Evolutionary conservation across 1,140 invertebrate species (phyloP).

Genomic region (Drosophila sucinea): DNA sequence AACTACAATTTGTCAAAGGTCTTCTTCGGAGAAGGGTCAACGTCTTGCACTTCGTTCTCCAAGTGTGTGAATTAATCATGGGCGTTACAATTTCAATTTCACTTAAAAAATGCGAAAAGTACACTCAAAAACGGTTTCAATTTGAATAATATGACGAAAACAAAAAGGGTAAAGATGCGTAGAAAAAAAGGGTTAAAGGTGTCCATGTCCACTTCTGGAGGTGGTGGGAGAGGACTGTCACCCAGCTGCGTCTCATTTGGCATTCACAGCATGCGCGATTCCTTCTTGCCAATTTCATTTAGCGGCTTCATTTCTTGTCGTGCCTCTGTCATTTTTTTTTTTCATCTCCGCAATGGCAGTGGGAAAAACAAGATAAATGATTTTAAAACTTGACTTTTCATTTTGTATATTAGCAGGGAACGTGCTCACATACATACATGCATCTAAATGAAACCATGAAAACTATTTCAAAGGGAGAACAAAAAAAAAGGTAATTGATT

Average conservation of each 20-base stretch:
- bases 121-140: conserved; percentile 69
- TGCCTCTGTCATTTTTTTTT: conserved; percentile 74
- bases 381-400: conserved; percentile 78
- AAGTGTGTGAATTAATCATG: conserved; percentile 70
- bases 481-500: conserved; percentile 62
- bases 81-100: conserved; percentile 60
- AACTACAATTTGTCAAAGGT: conserved; percentile 51
- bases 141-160: conserved; percentile 69
- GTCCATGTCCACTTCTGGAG: conserved; percentile 34
- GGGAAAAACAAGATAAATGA: conserved; percentile 79
- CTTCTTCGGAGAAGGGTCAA: conserved; percentile 31
- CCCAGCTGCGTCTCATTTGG: conserved; percentile 60
- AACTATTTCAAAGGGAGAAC: conserved; percentile 6
- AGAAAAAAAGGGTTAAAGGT: conserved; percentile 57
- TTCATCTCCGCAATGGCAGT: conserved; percentile 11
- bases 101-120: conserved; percentile 72
- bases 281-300: conserved; percentile 75
- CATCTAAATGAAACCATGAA: conserved; percentile 25
- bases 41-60: conserved; percentile 14
- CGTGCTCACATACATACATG: conserved; percentile 36
- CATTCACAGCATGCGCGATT: conserved; percentile 68
- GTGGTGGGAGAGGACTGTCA: conserved; percentile 69
- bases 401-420: conserved; percentile 74
- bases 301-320: conserved; percentile 74
- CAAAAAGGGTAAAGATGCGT: background rate